phyloP scores from a whole-genome alignment of 2,113 vertebrate species.

The Eptesicus fuscus region DNA sequence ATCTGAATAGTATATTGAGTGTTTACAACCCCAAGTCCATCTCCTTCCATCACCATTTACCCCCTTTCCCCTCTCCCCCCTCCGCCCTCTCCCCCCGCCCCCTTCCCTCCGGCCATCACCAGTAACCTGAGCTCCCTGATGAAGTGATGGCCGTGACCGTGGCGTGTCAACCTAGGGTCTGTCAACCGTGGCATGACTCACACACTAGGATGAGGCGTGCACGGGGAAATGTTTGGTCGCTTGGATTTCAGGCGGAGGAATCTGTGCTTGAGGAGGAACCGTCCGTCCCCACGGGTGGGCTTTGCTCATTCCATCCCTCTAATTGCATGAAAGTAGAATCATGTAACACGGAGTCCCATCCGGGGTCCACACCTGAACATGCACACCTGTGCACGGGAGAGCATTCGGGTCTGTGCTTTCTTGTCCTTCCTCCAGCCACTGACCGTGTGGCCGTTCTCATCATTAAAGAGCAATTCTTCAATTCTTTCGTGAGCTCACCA shows the following conservation, averaged over 20 bases:
- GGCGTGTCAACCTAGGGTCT: neutral
- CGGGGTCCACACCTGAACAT: neutral
- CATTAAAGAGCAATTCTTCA: constrained; percentile 27
- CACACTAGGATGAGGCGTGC: neutral
- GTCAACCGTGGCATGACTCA: neutral
- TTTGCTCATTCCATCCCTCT: neutral
- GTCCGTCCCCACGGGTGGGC: neutral
- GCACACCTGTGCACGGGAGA: neutral
- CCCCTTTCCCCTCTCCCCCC: neutral
- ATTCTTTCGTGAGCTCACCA: constrained; percentile 24
- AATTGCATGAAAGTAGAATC: neutral
- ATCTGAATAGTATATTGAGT: no score
- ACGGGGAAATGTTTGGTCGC: neutral
- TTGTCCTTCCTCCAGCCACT: neutral
- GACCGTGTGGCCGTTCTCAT: neutral
- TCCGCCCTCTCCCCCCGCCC: no score
- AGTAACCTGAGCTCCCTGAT: neutral
- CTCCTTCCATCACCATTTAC: neutral
- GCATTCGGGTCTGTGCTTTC: neutral
- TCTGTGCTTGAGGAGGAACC: neutral
- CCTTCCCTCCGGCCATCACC: neutral
- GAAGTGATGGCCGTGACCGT: neutral
- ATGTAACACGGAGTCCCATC: neutral
- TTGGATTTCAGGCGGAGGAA: neutral
- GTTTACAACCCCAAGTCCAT: neutral